Base-by-base conservation (phyloP, 1,140 invertebrate species). In the Phenacoccus solenopsis region DNA sequence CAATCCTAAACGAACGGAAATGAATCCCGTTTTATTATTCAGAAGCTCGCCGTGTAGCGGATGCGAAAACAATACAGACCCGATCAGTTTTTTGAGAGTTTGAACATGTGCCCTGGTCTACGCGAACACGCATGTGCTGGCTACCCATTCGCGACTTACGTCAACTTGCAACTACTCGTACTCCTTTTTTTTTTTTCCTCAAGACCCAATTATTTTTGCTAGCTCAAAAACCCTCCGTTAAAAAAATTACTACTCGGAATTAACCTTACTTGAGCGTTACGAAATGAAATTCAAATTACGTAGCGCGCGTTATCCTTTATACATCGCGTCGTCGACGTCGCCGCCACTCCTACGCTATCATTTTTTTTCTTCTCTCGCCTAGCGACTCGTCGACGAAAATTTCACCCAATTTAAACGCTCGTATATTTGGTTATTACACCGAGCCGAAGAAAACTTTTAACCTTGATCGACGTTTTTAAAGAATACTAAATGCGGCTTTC, bases 1-100 rank as follows among this genome's bases (percentile, higher is more conserved):
- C 38, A 49, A 49, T 49, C 38, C 38, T 49, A 49, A 49, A 49
- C 38, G 38, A 49, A 49, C 38, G 38, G 38, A 49, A 49, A 49
- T 49, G 16, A 49, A 49, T n/a, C 38, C 16, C 5, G 38, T 49
- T 49, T 49, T 49, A 49, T 49, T 49, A 49, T 49, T 49, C 38
- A 49, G 38, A 49, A 49, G 38, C 38, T 49, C 38, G 20, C 16
- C 12, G 38, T 49, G 38, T 49, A 49, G 38, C 38, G 38, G 38
- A 49, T 49, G 38, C 38, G 38, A 49, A 49, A 49, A 49, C 38
- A 49, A 49, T 49, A 49, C 38, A 49, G 13, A 49, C 38, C 20
- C 38, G 38, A 49, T 49, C 38, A 49, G 38, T 49, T 49, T 49
- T n/a, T 49, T 49, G 38, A 49, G 38, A 49, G 38, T n/a, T 49